Evolutionary conservation across 2,113 vertebrate genomes (phyloP).

Genomic region (cattle (Bos taurus)): ARS-UCD2.0 NC_037338.1:99822001-99822500

Average conservation of each 20-base stretch:
- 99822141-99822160: neutral
- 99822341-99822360: no score
- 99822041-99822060: neutral
- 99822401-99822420: neutral
- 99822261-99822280: rapidly evolving
- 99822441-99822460: neutral
- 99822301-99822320: neutral
- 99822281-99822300: neutral
- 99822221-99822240: neutral
- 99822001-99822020: neutral
- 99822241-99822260: neutral
- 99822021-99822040: neutral
- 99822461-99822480: neutral
- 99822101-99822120: neutral
- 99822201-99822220: neutral
- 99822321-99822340: neutral
- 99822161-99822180: neutral
- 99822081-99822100: neutral
- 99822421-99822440: neutral
- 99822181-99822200: neutral
- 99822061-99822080: neutral
- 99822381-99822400: neutral
- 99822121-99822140: neutral
- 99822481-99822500: neutral
- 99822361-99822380: neutral